Base-by-base conservation (phyloP, 1,140 invertebrate species). In the Philopotamus ludificatus region DNA sequence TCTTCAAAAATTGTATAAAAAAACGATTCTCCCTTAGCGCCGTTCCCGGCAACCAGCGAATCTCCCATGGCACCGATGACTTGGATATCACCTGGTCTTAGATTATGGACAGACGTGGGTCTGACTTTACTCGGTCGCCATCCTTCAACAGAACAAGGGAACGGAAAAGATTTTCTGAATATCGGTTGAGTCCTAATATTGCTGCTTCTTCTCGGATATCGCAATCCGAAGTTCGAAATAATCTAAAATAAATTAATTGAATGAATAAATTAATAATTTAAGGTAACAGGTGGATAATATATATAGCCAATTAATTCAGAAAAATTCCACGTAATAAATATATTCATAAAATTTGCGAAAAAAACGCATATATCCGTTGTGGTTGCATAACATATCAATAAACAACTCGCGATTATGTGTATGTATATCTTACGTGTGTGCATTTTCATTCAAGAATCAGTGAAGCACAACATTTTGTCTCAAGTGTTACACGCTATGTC, bases 21-120 rank as follows among this genome's bases (percentile, higher is more conserved):
- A 1, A 89, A 85, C 70, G 82, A 89, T 66, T 87, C 84, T 60
- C 90, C 89, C 54, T 89, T 73, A 0, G 89, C 88, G 1, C 90
- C 90, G 69, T 87, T 91, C 23, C 85, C 90, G 3, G 89, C 90
- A 0, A 89, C 84, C 50, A 93, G 73, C 0, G 89, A 91, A 74
- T 93, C 91, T 3, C 91, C 91, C 53, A 93, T 81, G 1, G 89
- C 89, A 3, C 83, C 91, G 3, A 93, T 80, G 1, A 93, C 86
- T 60, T 91, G 86, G 34, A 93, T 88, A 73, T 93, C 90, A 8
- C 87, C 85, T 0, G 89, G 90, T 42, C 87, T 77, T 3, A 93
- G 77, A 61, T 75, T 73, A 73, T 90, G 86, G 9, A 89, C 88
- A 47, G 71, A 82, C 59, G 28, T 66, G 34, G 63, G 60, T 42